phyloP scores from a whole-genome alignment of 35 echinoderm and acorn worm species.

The Diadema setosum region DNA sequence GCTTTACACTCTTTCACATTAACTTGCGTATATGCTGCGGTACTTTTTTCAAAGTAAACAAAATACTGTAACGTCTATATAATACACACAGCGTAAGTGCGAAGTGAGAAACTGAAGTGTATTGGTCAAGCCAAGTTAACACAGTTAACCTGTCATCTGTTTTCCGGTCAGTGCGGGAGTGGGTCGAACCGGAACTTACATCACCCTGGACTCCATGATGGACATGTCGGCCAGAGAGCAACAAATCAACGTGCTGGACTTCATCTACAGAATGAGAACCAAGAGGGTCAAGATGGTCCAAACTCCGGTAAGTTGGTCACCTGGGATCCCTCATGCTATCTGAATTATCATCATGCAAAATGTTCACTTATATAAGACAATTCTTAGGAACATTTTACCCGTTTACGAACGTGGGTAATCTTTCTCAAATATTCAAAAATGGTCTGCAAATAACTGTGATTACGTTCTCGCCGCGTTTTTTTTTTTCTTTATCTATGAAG shows the following conservation, averaged over 20 bases:
- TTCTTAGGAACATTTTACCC: too few relatives aligned
- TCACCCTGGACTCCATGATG: conserved; percentile 73
- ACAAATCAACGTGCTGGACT: conserved; percentile 54
- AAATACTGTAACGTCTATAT: not conserved
- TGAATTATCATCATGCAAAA: too few relatives aligned
- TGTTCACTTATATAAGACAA: too few relatives aligned
- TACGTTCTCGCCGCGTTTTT: too few relatives aligned
- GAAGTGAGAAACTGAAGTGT: too few relatives aligned
- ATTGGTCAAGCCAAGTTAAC: too few relatives aligned
- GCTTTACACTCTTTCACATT: not conserved
- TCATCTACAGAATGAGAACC: conserved; percentile 54
- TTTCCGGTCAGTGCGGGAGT: conserved; percentile 55
- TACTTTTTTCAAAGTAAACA: not conserved
- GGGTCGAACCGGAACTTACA: conserved; percentile 70
- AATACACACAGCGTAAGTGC: not conserved
- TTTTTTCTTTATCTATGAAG: too few relatives aligned
- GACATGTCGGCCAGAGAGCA: conserved; percentile 37
- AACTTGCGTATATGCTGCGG: not conserved
- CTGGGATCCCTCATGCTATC: too few relatives aligned
- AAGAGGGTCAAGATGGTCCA: conserved; percentile 82
- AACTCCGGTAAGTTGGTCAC: conserved; percentile 55
- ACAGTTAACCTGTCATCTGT: too few relatives aligned
- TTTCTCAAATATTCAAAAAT: too few relatives aligned
- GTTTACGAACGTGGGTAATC: too few relatives aligned
- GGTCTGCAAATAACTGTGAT: too few relatives aligned